phyloP scores from a whole-genome alignment of 2,888 invertebrate species.

The Oxyteleia sp. region DNA sequence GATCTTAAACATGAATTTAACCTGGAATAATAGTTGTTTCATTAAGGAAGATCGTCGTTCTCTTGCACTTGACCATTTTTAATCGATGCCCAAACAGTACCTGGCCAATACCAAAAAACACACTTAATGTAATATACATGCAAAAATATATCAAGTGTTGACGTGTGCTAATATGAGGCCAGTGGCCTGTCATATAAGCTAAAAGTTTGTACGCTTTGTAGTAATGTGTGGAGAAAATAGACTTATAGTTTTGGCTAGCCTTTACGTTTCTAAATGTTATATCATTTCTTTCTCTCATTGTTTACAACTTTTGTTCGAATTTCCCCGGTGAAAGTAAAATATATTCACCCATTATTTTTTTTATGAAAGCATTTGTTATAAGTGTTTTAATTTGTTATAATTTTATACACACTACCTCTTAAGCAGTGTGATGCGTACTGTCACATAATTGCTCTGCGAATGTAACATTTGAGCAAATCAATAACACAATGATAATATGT shows the following conservation, averaged over 20 bases:
- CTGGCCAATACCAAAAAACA: constrained; percentile 18
- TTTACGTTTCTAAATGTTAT: background rate
- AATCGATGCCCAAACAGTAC: background rate
- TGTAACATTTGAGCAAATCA: background rate
- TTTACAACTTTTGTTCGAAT: background rate
- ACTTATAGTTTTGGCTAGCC: background rate
- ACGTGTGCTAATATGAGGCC: constrained; percentile 20
- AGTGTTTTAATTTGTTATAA: no score
- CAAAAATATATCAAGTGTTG: constrained; percentile 19
- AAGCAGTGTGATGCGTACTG: background rate
- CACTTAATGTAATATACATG: constrained; percentile 8
- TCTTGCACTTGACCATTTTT: no score
- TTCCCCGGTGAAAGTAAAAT: no score
- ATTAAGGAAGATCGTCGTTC: no score
- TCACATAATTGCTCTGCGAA: background rate
- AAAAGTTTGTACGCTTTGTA: constrained; percentile 26
- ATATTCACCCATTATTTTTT: no score
- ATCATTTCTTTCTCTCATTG: background rate
- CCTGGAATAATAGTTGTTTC: constrained; percentile 5
- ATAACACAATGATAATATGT: background rate
- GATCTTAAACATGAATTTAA: constrained; percentile 16
- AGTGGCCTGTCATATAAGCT: constrained; percentile 28
- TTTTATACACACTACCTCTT: no score
- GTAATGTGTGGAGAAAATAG: constrained; percentile 29
- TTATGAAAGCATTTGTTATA: no score